Conservation (phyloP, 1,140 invertebrate genomes). For the Philotrypesis tridentata region DNA sequence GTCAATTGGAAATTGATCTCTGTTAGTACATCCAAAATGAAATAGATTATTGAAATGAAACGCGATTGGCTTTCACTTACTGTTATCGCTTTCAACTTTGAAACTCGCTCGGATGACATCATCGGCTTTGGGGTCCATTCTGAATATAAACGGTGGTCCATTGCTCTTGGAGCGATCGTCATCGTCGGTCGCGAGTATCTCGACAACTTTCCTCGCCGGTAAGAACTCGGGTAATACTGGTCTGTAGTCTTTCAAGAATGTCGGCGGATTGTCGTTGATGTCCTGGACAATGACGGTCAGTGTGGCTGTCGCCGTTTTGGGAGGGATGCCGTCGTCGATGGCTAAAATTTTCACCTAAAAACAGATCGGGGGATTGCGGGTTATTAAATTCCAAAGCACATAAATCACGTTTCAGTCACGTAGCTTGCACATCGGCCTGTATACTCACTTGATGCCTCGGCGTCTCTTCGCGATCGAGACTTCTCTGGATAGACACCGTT, state of each 20-base stretch:
- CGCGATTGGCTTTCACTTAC: conserved; percentile 75
- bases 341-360: conserved; percentile 91
- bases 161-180: conserved; percentile 95
- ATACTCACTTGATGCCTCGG: conserved; percentile 89
- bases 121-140: conserved; percentile 92
- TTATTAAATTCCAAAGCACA: no score
- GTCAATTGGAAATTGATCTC: conserved; percentile 51
- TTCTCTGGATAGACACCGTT: conserved; percentile 92
- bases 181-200: conserved; percentile 95
- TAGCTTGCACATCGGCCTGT: conserved; percentile 45
- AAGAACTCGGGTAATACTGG: conserved; percentile 94
- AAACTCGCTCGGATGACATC: conserved; percentile 94
- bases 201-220: conserved; percentile 90
- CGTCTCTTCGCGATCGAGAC: conserved; percentile 91
- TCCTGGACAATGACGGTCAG: conserved; percentile 96
- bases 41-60: background rate
- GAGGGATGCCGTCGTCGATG: conserved; percentile 94
- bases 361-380: background rate
- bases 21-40: conserved; percentile 24
- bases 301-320: conserved; percentile 96
- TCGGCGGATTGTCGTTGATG: conserved; percentile 96
- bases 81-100: conserved; percentile 95
- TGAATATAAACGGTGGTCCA: conserved; percentile 95
- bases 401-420: no score
- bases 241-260: conserved; percentile 92